phyloP scores from a whole-genome alignment of 2,888 invertebrate species.

The Rhagonycha fulva region DNA sequence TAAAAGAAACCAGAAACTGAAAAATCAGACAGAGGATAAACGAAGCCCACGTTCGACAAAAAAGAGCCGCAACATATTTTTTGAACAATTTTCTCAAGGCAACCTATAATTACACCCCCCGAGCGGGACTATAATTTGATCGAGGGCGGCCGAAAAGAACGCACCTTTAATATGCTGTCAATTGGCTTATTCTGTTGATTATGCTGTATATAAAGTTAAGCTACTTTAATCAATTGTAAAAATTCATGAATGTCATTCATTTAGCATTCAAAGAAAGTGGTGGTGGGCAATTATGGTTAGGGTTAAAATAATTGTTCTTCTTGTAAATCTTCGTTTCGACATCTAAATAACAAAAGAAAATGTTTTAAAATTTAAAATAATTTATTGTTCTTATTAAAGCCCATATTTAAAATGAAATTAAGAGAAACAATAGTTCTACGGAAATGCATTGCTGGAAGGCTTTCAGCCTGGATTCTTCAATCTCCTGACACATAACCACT shows the following conservation, averaged over 20 bases:
- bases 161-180: slow-evolving; percentile 54
- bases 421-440: slow-evolving; percentile 37
- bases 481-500: slow-evolving; percentile 45
- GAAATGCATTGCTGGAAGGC: slow-evolving; percentile 33
- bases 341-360: neutral
- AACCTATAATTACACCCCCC: slow-evolving; percentile 55
- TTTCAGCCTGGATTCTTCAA: slow-evolving; percentile 35
- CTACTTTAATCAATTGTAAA: neutral
- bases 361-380: neutral
- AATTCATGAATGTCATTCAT: neutral
- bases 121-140: slow-evolving; percentile 53
- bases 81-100: slow-evolving; percentile 53
- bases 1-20: neutral
- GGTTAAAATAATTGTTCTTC: neutral
- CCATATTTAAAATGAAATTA: slow-evolving; percentile 43
- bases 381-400: slow-evolving; percentile 5
- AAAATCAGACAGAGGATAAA: slow-evolving; percentile 16
- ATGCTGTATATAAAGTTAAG: slow-evolving; percentile 9
- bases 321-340: neutral
- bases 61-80: slow-evolving; percentile 47
- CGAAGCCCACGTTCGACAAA: slow-evolving; percentile 24
- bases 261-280: neutral
- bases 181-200: slow-evolving; percentile 42
- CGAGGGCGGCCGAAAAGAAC: slow-evolving; percentile 48
- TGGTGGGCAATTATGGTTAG: neutral